Percentiles rank a stretch among this genome's conserved stretches.
Conservation (phyloP, 2,113 vertebrate genomes). For the Semnornis frantzii region DNA sequence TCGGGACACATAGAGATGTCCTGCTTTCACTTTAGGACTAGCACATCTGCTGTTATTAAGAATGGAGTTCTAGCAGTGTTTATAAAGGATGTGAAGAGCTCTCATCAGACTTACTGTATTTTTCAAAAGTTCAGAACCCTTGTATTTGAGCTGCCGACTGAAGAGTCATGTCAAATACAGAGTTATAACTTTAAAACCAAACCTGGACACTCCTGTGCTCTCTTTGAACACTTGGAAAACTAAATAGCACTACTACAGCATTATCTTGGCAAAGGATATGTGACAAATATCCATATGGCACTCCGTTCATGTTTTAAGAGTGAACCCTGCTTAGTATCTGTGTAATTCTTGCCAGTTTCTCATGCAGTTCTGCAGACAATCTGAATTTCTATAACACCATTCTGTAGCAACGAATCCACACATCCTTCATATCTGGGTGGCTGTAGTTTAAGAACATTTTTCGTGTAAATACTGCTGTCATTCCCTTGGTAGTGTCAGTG, state of each 20-base stretch:
- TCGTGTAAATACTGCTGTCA: not conserved
- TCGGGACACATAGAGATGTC: not conserved
- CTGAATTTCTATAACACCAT: not conserved
- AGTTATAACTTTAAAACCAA: not conserved
- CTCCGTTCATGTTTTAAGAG: not conserved
- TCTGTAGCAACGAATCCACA: not conserved
- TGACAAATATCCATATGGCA: not conserved
- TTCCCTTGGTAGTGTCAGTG: not conserved
- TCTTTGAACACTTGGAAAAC: not conserved
- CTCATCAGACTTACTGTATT: not conserved
- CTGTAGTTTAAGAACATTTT: not conserved
- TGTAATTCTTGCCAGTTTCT: not conserved
- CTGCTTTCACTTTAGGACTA: not conserved
- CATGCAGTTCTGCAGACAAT: not conserved
- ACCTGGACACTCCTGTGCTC: not conserved
- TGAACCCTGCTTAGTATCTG: not conserved
- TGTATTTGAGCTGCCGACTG: not conserved
- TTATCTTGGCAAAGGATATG: not conserved
- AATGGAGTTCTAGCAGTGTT: not conserved
- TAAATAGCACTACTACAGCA: not conserved
- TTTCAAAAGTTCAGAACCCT: not conserved
- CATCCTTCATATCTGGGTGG: not conserved
- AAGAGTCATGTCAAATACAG: not conserved
- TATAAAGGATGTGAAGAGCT: not conserved
- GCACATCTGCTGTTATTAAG: not conserved